These are phyloP conservation scores for Aratinga solstitialis DNA, from an alignment of 2,797 vertebrate genomes.

Conservation along the genomic window DNA sequence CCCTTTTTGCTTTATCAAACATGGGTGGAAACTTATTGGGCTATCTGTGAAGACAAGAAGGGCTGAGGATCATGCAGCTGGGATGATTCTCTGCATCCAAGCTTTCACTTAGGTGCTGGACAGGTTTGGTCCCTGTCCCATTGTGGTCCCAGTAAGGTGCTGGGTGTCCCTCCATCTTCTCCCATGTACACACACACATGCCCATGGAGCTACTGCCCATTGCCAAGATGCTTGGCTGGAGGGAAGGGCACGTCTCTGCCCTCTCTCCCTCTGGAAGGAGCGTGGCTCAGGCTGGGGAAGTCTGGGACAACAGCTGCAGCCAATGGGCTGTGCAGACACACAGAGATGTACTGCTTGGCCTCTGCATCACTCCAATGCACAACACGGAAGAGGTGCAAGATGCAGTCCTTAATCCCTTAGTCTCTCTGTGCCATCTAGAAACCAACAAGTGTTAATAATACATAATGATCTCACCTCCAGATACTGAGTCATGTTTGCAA, in stretches of 20 bases:
- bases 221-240: rapidly evolving
- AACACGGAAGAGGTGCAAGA: background rate
- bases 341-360: background rate
- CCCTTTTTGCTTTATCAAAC: background rate
- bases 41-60: background rate
- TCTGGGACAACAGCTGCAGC: background rate
- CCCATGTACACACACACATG: rapidly evolving
- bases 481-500: background rate
- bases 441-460: background rate
- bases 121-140: background rate
- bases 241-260: background rate
- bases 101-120: background rate
- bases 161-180: background rate
- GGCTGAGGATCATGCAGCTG: rapidly evolving
- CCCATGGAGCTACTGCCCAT: background rate
- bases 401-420: background rate
- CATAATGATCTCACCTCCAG: background rate
- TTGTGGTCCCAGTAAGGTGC: background rate
- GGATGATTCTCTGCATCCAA: rapidly evolving
- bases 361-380: background rate
- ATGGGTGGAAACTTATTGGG: background rate
- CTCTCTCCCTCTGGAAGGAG: background rate
- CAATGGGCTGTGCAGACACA: background rate
- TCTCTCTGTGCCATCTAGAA: background rate
- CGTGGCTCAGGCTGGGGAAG: background rate